Evolutionary conservation across 2,797 vertebrate genomes (phyloP).

Genomic region (Bovichtus diacanthus): DNA sequence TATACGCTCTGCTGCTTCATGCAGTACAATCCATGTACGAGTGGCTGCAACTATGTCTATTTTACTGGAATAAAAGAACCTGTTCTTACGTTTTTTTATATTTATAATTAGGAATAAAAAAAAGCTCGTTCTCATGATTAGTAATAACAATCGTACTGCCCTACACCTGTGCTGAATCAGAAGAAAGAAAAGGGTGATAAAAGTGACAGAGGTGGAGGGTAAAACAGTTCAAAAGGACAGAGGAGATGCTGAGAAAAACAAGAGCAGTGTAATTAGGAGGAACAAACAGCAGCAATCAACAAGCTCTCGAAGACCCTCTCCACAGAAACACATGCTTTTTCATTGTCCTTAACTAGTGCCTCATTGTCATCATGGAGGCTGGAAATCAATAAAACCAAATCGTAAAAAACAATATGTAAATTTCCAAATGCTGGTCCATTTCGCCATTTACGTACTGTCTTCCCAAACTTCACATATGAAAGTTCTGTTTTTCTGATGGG

Average conservation of each 20-base stretch:
- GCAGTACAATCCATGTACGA: not conserved
- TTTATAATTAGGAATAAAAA: not conserved
- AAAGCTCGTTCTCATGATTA: not conserved
- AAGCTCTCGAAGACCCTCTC: constrained; percentile 14
- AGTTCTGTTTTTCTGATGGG: not conserved
- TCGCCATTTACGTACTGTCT: not conserved
- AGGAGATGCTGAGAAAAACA: constrained; percentile 7
- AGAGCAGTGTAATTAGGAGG: constrained; percentile 17
- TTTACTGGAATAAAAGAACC: not conserved
- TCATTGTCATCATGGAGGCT: constrained; percentile 31
- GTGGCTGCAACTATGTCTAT: not conserved
- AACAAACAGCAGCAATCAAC: constrained; percentile 37
- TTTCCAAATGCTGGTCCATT: not conserved
- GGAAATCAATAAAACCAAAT: constrained; percentile 12
- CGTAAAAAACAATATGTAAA: not conserved
- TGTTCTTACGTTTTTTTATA: too few species aligned
- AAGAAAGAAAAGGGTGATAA: not conserved
- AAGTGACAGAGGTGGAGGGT: not conserved
- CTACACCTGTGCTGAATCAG: not conserved
- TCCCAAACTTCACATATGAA: not conserved
- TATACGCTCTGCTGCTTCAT: not conserved
- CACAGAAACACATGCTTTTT: not conserved
- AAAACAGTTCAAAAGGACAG: not conserved
- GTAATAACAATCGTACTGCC: not conserved
- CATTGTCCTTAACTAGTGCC: constrained; percentile 9